Conservation (phyloP, 2,113 vertebrate genomes). For the Microcebus griseorufus region DNA sequence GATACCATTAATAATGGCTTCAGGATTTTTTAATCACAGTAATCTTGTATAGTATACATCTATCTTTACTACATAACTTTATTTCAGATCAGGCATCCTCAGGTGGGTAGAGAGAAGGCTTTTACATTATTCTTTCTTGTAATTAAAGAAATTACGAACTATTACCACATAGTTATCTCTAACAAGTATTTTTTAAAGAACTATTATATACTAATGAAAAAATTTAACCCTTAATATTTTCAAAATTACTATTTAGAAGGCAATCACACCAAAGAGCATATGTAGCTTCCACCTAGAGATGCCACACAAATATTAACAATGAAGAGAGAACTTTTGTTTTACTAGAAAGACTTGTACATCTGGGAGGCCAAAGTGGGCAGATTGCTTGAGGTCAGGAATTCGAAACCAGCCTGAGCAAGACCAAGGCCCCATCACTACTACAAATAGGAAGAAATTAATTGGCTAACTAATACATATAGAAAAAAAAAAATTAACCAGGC, state of each 20-base stretch:
- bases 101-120: neutral
- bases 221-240: neutral
- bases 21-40: neutral
- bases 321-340: neutral
- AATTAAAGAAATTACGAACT: neutral
- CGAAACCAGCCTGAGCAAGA: no score
- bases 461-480: no score
- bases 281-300: neutral
- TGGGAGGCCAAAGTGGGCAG: no score
- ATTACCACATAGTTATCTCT: neutral
- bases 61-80: conserved; percentile 15
- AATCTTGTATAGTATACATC: neutral
- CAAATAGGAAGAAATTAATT: no score
- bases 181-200: neutral
- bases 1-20: neutral
- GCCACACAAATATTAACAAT: neutral
- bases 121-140: neutral
- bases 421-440: no score
- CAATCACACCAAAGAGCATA: neutral
- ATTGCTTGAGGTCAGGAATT: no score
- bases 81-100: conserved; percentile 4
- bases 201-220: neutral
- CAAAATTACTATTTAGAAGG: neutral
- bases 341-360: neutral
- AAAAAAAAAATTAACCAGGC: no score